Evolutionary conservation across 1,140 invertebrate genomes (phyloP).

Genomic region (Sarcophaga bullata): DNA sequence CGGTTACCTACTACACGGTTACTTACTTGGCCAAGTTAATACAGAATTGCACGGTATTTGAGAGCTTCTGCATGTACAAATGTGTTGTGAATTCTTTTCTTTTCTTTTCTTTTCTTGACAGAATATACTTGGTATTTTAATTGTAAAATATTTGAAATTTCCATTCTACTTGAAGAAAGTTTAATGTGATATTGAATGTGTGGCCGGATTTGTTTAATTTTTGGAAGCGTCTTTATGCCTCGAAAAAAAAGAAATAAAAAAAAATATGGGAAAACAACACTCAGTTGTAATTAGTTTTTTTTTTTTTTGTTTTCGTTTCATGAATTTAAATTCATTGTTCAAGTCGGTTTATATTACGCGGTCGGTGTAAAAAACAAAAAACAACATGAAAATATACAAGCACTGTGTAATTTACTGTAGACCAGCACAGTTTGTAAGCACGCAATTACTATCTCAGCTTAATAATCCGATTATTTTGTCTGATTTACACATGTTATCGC

Average conservation of each 20-base stretch:
- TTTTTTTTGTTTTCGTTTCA: not conserved
- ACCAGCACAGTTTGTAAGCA: not conserved
- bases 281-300: not conserved
- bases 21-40: too few relatives aligned
- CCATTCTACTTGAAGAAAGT: not conserved
- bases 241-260: not conserved
- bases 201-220: not conserved
- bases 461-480: not conserved
- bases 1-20: too few relatives aligned
- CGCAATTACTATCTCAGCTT: not conserved
- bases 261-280: not conserved
- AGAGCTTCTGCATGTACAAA: too few relatives aligned
- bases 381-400: not conserved
- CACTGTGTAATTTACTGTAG: not conserved
- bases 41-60: too few relatives aligned
- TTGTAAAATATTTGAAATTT: too few relatives aligned
- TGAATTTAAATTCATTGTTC: not conserved
- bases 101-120: not conserved
- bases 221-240: not conserved
- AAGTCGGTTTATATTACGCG: not conserved
- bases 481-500: conserved; percentile 19
- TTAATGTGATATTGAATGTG: not conserved
- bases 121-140: too few relatives aligned
- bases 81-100: not conserved
- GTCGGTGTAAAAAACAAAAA: too few relatives aligned